These are phyloP conservation scores for Ranitomeya variabilis DNA, from an alignment of 2,113 vertebrate species.

Conservation along the genomic window DNA sequence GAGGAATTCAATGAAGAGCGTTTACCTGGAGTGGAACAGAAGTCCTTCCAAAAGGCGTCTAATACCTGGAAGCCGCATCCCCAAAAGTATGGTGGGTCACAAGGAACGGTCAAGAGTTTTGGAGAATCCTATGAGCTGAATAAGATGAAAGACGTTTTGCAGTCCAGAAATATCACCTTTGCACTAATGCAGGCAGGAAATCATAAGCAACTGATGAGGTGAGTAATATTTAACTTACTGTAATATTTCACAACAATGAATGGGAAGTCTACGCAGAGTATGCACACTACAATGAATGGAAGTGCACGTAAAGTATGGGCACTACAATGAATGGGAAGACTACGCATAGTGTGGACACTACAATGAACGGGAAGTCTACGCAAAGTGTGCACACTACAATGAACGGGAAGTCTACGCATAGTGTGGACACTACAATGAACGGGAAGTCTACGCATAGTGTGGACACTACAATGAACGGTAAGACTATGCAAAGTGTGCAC, in stretches of 20 bases:
- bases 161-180: background rate
- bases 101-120: background rate
- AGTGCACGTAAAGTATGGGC: background rate
- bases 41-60: slow-evolving; percentile 21
- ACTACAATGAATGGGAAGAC: background rate
- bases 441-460: no score
- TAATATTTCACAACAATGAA: background rate
- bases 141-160: background rate
- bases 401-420: background rate
- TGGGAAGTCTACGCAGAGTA: background rate
- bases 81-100: background rate
- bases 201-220: background rate
- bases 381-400: background rate
- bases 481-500: background rate
- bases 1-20: background rate
- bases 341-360: background rate
- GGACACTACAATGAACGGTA: background rate
- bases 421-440: background rate
- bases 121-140: slow-evolving; percentile 26
- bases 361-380: background rate
- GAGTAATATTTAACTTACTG: background rate
- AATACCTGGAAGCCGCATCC: slow-evolving; percentile 2
- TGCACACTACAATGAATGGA: background rate
- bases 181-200: background rate
- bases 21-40: slow-evolving; percentile 32